Conservation (phyloP, 2,797 vertebrate genomes). For the Selene dorsalis region DNA sequence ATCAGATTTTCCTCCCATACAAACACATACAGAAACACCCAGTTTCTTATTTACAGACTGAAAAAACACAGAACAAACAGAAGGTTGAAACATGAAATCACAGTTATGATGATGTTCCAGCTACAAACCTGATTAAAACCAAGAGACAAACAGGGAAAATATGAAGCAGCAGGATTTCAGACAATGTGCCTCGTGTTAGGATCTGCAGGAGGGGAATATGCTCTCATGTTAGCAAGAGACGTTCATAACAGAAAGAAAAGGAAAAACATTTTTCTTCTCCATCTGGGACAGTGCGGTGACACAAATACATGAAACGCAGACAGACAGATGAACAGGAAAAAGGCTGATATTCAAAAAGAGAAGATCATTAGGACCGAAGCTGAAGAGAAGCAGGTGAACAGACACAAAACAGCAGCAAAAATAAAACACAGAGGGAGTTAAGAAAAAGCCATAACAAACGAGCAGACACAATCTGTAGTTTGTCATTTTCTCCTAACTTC, state of each 20-base stretch:
- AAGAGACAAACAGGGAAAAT: slow-evolving; percentile 26
- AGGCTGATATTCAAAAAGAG: not conserved
- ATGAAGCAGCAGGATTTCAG: slow-evolving; percentile 7
- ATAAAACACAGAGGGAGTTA: slow-evolving; percentile 7
- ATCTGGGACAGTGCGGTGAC: slow-evolving; percentile 1
- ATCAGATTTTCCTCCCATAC: slow-evolving; percentile 12
- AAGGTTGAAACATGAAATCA: not conserved
- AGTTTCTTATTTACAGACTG: not conserved
- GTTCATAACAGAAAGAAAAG: slow-evolving; percentile 7
- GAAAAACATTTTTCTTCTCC: slow-evolving; percentile 2
- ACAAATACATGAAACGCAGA: slow-evolving; percentile 10
- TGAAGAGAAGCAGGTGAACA: slow-evolving; percentile 13
- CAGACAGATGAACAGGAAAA: slow-evolving; percentile 1
- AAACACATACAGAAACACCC: not conserved
- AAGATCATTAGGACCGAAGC: slow-evolving; percentile 12
- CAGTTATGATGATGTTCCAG: slow-evolving; percentile 2
- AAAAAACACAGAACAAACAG: not conserved
- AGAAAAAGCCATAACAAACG: slow-evolving; percentile 1
- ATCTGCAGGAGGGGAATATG: slow-evolving; percentile 19
- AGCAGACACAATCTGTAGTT: slow-evolving; percentile 19
- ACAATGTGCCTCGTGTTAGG: slow-evolving; percentile 19
- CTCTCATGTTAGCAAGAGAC: not conserved
- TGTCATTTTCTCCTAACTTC: slow-evolving; percentile 46
- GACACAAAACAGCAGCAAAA: not conserved
- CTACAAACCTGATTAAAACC: not conserved